Conservation (phyloP, 2,113 vertebrate genomes). For the Baryphthengus martii region DNA sequence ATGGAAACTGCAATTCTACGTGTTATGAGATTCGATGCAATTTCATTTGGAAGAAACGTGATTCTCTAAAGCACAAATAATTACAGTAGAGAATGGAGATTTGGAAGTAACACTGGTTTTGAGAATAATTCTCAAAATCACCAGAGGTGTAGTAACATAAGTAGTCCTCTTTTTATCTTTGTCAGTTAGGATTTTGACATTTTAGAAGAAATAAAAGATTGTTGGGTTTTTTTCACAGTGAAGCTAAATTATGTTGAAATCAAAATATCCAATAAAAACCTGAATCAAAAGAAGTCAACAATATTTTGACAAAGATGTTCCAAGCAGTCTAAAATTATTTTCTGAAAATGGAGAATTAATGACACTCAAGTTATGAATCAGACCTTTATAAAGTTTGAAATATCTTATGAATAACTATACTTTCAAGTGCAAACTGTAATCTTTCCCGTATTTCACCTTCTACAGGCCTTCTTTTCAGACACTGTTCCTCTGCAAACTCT, state of each 20-base stretch:
- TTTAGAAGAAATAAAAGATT: neutral
- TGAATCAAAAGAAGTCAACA: neutral
- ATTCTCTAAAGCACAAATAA: neutral
- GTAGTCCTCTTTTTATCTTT: neutral
- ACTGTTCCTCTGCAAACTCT: neutral
- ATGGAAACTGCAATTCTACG: neutral
- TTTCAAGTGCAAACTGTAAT: neutral
- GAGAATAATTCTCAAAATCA: neutral
- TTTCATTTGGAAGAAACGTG: neutral
- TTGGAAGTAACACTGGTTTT: neutral
- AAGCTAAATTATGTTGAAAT: neutral
- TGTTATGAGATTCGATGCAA: neutral
- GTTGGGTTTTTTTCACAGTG: rapidly evolving
- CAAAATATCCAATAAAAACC: neutral
- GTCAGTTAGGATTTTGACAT: neutral
- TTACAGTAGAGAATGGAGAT: neutral
- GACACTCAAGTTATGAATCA: neutral
- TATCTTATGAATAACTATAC: neutral
- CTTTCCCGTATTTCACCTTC: neutral
- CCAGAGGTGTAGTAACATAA: neutral
- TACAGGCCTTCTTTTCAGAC: neutral
- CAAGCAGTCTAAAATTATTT: neutral
- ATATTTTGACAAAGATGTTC: neutral
- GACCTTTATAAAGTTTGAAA: neutral
- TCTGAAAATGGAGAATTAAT: neutral